phyloP scores from a whole-genome alignment of 1,140 invertebrate species.

The Mercenaria mercenaria region DNA sequence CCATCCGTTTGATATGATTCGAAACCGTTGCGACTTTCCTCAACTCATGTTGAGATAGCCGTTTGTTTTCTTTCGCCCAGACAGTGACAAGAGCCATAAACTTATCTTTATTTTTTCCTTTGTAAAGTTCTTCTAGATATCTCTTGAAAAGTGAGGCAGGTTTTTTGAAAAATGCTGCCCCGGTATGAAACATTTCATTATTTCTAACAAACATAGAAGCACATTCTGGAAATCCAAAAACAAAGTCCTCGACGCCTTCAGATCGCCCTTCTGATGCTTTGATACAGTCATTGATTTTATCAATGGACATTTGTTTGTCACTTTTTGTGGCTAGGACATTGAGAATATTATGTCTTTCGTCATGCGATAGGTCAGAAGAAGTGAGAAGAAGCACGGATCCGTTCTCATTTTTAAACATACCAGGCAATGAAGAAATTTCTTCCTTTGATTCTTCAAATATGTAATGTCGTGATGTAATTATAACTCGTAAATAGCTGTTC shows the following conservation, averaged over 20 bases:
- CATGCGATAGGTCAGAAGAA: neutral
- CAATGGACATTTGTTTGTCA: neutral
- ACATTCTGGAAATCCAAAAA: slow-evolving; percentile 54
- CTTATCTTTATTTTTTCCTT: slow-evolving; percentile 7
- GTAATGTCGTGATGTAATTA: slow-evolving; percentile 42
- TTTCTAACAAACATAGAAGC: slow-evolving; percentile 41
- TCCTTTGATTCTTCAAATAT: slow-evolving; percentile 36
- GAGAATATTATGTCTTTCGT: slow-evolving; percentile 24
- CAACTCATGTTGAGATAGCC: neutral
- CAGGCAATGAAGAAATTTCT: neutral
- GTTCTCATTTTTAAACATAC: neutral
- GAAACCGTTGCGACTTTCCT: neutral
- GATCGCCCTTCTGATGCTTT: neutral
- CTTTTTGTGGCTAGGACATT: neutral
- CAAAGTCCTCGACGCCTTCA: neutral
- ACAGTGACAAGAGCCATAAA: slow-evolving; percentile 48
- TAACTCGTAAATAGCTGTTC: neutral
- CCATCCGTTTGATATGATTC: neutral
- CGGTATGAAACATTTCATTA: neutral
- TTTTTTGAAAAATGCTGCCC: slow-evolving; percentile 38
- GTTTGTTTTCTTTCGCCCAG: slow-evolving; percentile 30
- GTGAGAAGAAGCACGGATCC: neutral
- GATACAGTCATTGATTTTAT: neutral
- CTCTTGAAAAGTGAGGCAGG: slow-evolving; percentile 29
- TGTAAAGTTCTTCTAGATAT: slow-evolving; percentile 35